Conservation (phyloP, 2,888 invertebrate genomes). For the Dolichopus griseipennis region DNA sequence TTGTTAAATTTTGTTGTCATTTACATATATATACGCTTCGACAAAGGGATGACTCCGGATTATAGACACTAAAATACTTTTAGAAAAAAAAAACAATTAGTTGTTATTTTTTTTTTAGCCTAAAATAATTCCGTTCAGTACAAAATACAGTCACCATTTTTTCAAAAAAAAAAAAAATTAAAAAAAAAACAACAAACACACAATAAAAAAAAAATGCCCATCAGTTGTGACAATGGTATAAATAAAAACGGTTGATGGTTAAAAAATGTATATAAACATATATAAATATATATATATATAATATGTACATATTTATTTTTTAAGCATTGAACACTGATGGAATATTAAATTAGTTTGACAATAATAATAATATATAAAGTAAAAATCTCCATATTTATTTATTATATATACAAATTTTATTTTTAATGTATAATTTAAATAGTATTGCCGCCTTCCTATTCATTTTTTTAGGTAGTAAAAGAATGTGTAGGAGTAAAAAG, state of each 20-base stretch:
- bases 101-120: no score
- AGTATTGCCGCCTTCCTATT: no score
- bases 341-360: not conserved
- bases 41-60: slow-evolving; percentile 1
- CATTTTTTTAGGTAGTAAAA: no score
- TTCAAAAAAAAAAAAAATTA: no score
- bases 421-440: not conserved
- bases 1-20: not conserved
- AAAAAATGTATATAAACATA: not conserved
- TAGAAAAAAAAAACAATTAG: no score
- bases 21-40: not conserved
- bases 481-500: no score
- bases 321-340: slow-evolving; percentile 2
- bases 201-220: not conserved
- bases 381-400: slow-evolving; percentile 2
- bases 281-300: not conserved
- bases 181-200: no score
- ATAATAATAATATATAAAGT: not conserved
- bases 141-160: no score
- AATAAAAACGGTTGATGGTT: not conserved
- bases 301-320: not conserved
- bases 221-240: not conserved
- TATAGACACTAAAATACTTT: no score
- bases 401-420: not conserved
- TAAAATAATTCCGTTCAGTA: no score